A percentile compares a stretch with the other conserved stretches of the same genome.
These are phyloP conservation scores for Zygothrica quintamaculata DNA, from an alignment of 2,888 invertebrate species.

Conservation along the genomic window DNA sequence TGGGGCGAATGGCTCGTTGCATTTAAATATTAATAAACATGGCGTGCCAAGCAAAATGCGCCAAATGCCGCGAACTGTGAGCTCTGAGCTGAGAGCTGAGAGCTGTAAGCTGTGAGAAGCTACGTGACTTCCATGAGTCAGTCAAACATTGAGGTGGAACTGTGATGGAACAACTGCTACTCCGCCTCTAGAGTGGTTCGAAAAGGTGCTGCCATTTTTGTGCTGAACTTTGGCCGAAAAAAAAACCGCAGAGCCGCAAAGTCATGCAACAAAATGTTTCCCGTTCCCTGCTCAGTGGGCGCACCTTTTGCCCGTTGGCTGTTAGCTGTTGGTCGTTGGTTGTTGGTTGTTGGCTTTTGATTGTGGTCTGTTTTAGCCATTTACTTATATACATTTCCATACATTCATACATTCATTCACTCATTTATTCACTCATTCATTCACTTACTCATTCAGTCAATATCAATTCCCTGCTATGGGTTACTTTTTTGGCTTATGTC, in stretches of 20 bases:
- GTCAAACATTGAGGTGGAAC: slow-evolving; percentile 53
- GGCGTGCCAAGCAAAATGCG: slow-evolving; percentile 74
- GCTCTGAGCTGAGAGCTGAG: slow-evolving; percentile 46
- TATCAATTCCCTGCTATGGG: slow-evolving; percentile 22
- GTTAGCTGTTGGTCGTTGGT: slow-evolving; percentile 43
- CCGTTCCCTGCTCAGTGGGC: slow-evolving; percentile 48
- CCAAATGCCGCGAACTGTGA: slow-evolving; percentile 67
- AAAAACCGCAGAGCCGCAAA: slow-evolving; percentile 50
- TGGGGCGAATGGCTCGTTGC: slow-evolving; percentile 74
- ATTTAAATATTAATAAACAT: slow-evolving; percentile 81
- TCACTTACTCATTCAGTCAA: slow-evolving; percentile 36
- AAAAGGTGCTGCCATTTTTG: slow-evolving; percentile 48
- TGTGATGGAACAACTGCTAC: slow-evolving; percentile 11
- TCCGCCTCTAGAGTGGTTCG: slow-evolving; percentile 27
- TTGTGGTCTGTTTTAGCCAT: slow-evolving; percentile 42
- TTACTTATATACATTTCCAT: slow-evolving; percentile 12
- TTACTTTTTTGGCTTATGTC: slow-evolving; percentile 52
- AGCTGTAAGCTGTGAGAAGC: slow-evolving; percentile 31
- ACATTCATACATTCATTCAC: slow-evolving; percentile 19
- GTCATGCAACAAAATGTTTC: slow-evolving; percentile 64
- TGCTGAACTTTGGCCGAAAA: slow-evolving; percentile 73
- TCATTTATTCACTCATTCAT: slow-evolving; percentile 32
- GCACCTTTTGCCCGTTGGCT: slow-evolving; percentile 56
- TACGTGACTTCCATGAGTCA: slow-evolving; percentile 77
- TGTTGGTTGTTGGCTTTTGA: slow-evolving; percentile 18